Base-by-base conservation (phyloP, 1,140 invertebrate genomes). In the Rhopalosiphum padi region DNA sequence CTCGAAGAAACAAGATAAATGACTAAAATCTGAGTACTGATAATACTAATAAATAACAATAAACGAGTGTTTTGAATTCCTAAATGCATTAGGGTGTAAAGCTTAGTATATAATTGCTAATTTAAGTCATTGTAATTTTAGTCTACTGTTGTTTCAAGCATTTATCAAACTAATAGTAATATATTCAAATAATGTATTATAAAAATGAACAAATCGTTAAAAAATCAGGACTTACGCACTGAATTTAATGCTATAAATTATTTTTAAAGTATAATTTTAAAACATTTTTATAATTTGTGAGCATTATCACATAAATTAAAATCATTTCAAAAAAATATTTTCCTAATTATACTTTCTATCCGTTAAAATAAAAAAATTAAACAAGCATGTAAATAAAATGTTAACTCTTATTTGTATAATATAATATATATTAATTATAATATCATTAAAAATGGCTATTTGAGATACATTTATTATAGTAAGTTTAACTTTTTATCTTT, bases 41-140 rank as follows among this genome's bases (percentile, higher is more conserved):
- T 15, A 41, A 89, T 37, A 55, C 48, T n/a, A 35, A 89, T 51
- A 53, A 41, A 41, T 89, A 89, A 89, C 51, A 15, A 89, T 55
- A 89, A 89, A 89, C 88, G 88, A 89, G 51, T 87, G 51, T 55
- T 55, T 89, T 89, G 51, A 37, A 89, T 55, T 89, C n/a, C 23
- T 89, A 22, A 89, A 41, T 41, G 51, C 23, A 37, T 55, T 89
- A 4, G 15, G 15, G 23, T 35, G 46, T 55, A 89, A 41, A 89
- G n/a, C 35, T 89, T 55, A 37, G 35, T 11, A 48, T 35, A 89
- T 89, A 87, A 55, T 89, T 55, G 51, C 35, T 53, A 89, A 55
- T 89, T 55, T 55, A 55, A 89, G n/a, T 48, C 46, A n/a, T n/a
- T 87, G 46, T 87, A 35, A 87, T 48, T 48, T 87, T 87, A 48